Conservation (phyloP, 2,888 invertebrate species). For the Meandrusa payeni region DNA sequence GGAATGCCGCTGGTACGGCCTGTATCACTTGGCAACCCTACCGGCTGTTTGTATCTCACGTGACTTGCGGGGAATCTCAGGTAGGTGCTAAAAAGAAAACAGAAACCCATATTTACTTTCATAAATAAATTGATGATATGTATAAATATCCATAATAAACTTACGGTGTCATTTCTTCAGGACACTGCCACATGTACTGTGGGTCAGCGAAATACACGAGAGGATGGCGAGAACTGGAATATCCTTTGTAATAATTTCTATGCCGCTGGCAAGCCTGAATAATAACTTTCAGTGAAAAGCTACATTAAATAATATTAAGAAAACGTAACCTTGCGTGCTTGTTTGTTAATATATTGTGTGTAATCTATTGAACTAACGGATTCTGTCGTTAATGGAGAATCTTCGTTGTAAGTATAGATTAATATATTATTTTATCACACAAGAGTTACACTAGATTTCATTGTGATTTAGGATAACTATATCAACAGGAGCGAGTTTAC, state of each 20-base stretch:
- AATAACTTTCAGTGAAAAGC: too few species aligned
- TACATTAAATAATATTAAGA: too few species aligned
- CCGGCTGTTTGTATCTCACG: constrained; percentile 81
- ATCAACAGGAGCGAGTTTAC: too few species aligned
- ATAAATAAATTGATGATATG: background rate
- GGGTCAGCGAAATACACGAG: constrained; percentile 77
- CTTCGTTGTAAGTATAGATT: too few species aligned
- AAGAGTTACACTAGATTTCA: too few species aligned
- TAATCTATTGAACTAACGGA: too few species aligned
- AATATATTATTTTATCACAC: too few species aligned
- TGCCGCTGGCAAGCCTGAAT: constrained; percentile 79
- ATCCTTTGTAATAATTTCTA: constrained; percentile 82
- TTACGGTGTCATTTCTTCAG: constrained; percentile 77
- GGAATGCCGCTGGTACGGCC: constrained; percentile 76
- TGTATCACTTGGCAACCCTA: constrained; percentile 71
- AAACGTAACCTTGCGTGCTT: too few species aligned
- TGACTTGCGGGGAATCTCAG: constrained; percentile 78
- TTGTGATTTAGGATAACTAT: too few species aligned
- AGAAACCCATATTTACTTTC: background rate
- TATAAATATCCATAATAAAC: constrained; percentile 32
- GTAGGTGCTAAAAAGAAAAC: constrained; percentile 60
- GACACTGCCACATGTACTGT: constrained; percentile 77
- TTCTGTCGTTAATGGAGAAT: too few species aligned
- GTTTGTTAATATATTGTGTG: too few species aligned
- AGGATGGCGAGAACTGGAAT: constrained; percentile 79